Evolutionary conservation across 2,113 vertebrate species (phyloP).

Genomic region (Cichladusa arquata): DNA sequence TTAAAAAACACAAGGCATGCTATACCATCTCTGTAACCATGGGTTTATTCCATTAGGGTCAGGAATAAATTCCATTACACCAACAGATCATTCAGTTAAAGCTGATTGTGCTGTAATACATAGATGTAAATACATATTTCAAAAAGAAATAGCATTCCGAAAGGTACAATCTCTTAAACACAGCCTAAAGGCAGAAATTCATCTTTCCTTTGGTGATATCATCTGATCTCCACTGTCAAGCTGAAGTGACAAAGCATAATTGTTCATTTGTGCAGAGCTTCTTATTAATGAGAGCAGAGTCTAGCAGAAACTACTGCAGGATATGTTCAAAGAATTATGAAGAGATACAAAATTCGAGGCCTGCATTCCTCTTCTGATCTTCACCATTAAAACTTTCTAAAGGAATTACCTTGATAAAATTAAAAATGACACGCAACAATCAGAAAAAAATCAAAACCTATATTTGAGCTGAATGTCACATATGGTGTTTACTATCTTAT

Average conservation of each 20-base stretch:
- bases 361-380: neutral
- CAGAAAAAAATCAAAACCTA: fast-evolving
- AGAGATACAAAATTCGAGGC: neutral
- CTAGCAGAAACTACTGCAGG: neutral
- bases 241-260: neutral
- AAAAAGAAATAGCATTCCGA: neutral
- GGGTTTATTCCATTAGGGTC: neutral
- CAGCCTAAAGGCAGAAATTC: neutral
- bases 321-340: neutral
- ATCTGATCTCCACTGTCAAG: neutral
- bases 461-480: neutral
- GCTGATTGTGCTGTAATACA: neutral
- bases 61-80: neutral
- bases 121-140: neutral
- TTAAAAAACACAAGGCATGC: neutral
- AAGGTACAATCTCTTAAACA: neutral
- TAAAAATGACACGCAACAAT: fast-evolving
- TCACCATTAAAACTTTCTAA: neutral
- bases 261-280: neutral
- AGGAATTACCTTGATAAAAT: neutral
- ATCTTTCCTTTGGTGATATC: neutral
- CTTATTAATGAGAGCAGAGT: neutral
- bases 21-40: neutral
- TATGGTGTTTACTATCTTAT: neutral
- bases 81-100: neutral